phyloP scores from a whole-genome alignment of 2,888 invertebrate species.

The Thymelicus lineola region DNA sequence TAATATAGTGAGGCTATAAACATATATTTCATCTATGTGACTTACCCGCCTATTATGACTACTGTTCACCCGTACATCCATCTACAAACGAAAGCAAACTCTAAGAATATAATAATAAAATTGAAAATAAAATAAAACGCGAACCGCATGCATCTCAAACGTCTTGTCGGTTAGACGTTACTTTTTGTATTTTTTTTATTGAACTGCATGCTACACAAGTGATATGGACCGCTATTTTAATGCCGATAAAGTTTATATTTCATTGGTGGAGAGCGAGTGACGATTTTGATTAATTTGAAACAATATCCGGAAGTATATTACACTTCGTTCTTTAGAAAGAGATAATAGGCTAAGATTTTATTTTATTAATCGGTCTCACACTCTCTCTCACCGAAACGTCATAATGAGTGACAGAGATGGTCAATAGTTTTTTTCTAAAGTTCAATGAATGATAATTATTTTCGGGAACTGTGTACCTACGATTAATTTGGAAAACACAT shows the following conservation, averaged over 20 bases:
- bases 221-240: conserved; percentile 20
- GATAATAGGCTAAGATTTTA: no score
- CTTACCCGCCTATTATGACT: conserved; percentile 86
- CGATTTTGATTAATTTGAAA: not conserved
- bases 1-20: conserved; percentile 36
- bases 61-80: conserved; percentile 85
- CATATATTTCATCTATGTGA: conserved; percentile 49
- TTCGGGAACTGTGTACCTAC: no score
- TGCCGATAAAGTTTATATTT: not conserved
- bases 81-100: conserved; percentile 84
- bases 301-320: not conserved
- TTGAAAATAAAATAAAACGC: conserved; percentile 54
- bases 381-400: no score
- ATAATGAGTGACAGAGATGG: not conserved
- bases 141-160: conserved; percentile 46
- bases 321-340: no score
- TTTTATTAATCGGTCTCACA: no score
- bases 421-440: not conserved
- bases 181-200: conserved; percentile 1
- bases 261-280: not conserved
- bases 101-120: conserved; percentile 66
- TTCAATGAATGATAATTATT: not conserved
- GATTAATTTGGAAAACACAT: not conserved
- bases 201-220: conserved; percentile 34
- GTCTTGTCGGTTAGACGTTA: conserved; percentile 22